Base-by-base conservation (phyloP, 2,113 vertebrate species). In the Nestor notabilis region DNA sequence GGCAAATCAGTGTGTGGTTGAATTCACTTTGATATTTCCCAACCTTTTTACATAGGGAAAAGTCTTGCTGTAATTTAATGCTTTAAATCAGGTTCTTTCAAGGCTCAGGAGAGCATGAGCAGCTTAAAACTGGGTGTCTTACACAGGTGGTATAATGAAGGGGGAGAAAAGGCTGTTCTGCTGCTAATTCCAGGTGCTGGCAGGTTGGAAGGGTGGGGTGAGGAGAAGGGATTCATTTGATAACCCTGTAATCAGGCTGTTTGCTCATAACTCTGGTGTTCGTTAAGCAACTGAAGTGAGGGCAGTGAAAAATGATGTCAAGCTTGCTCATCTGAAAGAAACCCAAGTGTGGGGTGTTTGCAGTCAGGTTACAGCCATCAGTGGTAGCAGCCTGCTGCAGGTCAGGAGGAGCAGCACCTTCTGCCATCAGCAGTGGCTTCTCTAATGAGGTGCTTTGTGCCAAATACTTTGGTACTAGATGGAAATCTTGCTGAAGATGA, bases 281-380 rank as follows among this genome's bases (percentile, higher is more conserved):
- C 81, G 77, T n/a, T 87, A 93, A 44, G 68, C 75, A 88, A 74
- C 55, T 10, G 1, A 47, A 75, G 35, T 9, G 74, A 86, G 41
- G 28, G 65, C 83, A 71, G 47, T 65, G 94, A 78, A 84, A 94
- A 87, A 33, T 66, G 6, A 74, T 10, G 44, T 75, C 58, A 66
- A 79, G 70, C 44, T 89, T 58, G 74, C 46, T 93, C 90, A 78
- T 78, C 65, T 74, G 43, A 74, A 55, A 95, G 47, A 70, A 74
- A 44, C 5, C 2, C 71, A 29, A 1, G 16, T 17, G 4, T 50
- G 5, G 35, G 4, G 39, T 52, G 82, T 65, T 93, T 91, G 78
- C 91, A 84, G 33, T 47, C 50, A 24, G 82, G 65, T 93, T 70
- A 28, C 64, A 56, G 14, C 20, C 20, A 60, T 2, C 1, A n/a